Evolutionary conservation across 37 sponge, comb jelly and placozoan species (phyloP), one percentile per base, ranked within the genome.

Genomic region (Beroe ovata): DNA sequence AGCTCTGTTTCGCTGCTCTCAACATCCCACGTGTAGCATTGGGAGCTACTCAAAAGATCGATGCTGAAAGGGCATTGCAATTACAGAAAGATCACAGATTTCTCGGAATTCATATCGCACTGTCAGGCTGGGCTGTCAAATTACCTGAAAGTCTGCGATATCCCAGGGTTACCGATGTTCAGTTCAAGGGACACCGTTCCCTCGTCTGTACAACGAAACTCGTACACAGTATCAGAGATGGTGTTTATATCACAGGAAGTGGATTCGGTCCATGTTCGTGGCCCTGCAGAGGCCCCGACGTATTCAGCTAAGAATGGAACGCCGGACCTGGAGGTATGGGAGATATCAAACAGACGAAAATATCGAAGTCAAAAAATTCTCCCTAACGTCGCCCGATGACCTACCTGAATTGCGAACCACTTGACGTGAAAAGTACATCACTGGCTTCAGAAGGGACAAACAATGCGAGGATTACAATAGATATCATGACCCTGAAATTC

Each of bases 241-340:
- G 54, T 39, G 8, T 42, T 42, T 54, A 42, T 42, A 21, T 8
- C 33, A 42, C 84, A 77, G n/a, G 21, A n/a, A 29, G 35, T 25
- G 0, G 84, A 54, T 1, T 25, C 25, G 28, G n/a, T 21, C 84
- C 84, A 77, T 39, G 41, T 38, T 41, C 2, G 1, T 33, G 41
- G 16, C 0, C 25, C 84, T 8, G 84, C 0, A 21, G 54, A 19
- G 16, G 84, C 8, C 0, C 84, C 84, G 41, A 77, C 47, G 28
- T 77, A 77, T 22, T 77, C n/a, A 1, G 29, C 84, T 6, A 77
- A 23, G 34, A 66, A 66, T 8, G 33, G 69, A 18, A 66, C 35
- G 0, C 69, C 35, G 29, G 69, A 66, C 35, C 69, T 66, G 69
- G 16, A 47, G 11, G 11, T 16, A 47, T 16, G 11, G 11, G 54